Conservation (phyloP, 2,888 invertebrate genomes). For the Conus canariensis region DNA sequence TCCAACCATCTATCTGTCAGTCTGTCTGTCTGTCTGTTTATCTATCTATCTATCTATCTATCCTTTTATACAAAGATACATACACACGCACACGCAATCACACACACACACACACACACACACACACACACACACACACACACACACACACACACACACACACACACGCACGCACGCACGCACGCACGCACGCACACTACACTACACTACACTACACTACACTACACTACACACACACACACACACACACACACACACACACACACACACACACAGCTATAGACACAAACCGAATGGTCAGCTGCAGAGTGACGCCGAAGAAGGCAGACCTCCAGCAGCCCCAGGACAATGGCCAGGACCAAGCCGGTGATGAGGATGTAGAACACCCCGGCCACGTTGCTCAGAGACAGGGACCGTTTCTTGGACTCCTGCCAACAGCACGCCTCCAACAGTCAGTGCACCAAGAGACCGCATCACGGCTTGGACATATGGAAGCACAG, state of each 20-base stretch:
- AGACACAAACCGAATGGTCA: background rate
- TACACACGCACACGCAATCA: too few relatives aligned
- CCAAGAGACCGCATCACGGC: background rate
- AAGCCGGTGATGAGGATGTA: slow-evolving; percentile 98
- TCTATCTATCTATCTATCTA: too few relatives aligned
- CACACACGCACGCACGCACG: too few relatives aligned
- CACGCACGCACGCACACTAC: too few relatives aligned
- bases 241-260: background rate
- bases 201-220: too few relatives aligned
- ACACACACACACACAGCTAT: background rate
- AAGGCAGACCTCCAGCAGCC: slow-evolving; percentile 96
- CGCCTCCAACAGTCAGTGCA: slow-evolving; percentile 50
- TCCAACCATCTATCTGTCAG: too few relatives aligned
- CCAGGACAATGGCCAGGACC: slow-evolving; percentile 92
- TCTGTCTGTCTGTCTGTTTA: background rate
- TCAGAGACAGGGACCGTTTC: slow-evolving; percentile 87
- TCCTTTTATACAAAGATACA: too few relatives aligned
- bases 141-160: too few relatives aligned
- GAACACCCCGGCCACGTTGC: slow-evolving; percentile 98
- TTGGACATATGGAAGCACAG: background rate
- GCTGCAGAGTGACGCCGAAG: slow-evolving; percentile 72
- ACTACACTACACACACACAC: background rate
- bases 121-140: too few relatives aligned
- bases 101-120: too few relatives aligned
- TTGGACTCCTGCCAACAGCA: slow-evolving; percentile 82